Evolutionary conservation across 2,113 vertebrate genomes (phyloP), one percentile per base, ranked within the genome.

Genomic region (Hippocampus guttulatus): DNA sequence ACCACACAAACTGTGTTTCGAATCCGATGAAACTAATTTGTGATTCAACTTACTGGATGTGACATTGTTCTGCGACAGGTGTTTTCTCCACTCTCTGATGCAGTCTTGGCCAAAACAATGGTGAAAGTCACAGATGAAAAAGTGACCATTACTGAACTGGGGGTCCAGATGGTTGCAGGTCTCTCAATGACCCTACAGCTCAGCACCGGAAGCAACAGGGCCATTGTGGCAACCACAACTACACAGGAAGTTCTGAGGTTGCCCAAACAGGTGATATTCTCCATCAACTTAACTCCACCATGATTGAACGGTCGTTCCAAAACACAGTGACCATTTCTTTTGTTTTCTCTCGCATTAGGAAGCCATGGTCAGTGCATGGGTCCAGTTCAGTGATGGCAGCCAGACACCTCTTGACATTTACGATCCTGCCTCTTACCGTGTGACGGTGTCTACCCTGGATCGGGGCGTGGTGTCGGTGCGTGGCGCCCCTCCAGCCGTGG

Each of bases 371-470:
- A 97, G 95, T 69, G 92, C 94, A 75, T 97, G 95, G 95, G 87
- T 98, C 70, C 94, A 96, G 78, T 99, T 97, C 92, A 98, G 95
- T 0, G 96, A 98, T 0, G 95, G 95, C 11, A 94, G 92, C 3
- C 92, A 95, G 81, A 94, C 94, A 2, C 95, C 95, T 1, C 81
- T 98, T 85, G 95, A 98, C 70, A 91, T 96, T 68, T 98, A 96
- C 20, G 94, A 96, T 25, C 81, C 90, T 9, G 85, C 92, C 65
- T 94, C 91, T 87, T 96, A 93, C 87, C 91, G 92, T 14, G 18
- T 98, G 79, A 77, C 88, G 1, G 91, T 92, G 66, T 93, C 93
- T 0, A 97, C 96, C 16, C 84, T 95, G 71, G 94, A 98, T 51
- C 92, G 94, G 80, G 93, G 91, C 0, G 93, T 97, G 63, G 92